These are phyloP conservation scores for Bilobella aurantiaca DNA, from an alignment of 1,140 invertebrate genomes.

Conservation along the genomic window DNA sequence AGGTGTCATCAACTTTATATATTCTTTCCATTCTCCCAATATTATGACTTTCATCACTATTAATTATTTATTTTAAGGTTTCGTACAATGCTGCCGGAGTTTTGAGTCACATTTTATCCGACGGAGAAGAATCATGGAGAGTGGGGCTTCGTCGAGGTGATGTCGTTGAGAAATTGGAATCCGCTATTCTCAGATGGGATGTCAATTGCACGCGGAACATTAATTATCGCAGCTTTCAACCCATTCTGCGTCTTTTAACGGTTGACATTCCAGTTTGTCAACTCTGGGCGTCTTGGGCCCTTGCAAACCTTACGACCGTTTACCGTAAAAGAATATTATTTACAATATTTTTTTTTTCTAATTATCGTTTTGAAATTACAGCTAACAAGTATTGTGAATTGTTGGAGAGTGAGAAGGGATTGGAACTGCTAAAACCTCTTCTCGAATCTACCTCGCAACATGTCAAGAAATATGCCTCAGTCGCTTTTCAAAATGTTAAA, in stretches of 20 bases:
- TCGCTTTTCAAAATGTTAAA: not conserved
- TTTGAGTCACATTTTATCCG: conserved; percentile 77
- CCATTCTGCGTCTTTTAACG: conserved; percentile 69
- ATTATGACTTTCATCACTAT: conserved; percentile 1
- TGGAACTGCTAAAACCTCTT: conserved; percentile 49
- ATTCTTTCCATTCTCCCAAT: too few relatives aligned
- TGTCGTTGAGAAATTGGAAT: conserved; percentile 63
- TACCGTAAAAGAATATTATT: conserved; percentile 5
- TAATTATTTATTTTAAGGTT: conserved; percentile 49
- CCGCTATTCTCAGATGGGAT: conserved; percentile 79
- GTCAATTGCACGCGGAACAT: conserved; percentile 79
- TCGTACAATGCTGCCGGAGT: conserved; percentile 96
- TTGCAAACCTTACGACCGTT: conserved; percentile 68
- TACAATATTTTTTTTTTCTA: conserved; percentile 10
- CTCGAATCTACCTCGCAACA: not conserved
- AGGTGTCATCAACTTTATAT: conserved; percentile 49
- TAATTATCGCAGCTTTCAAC: conserved; percentile 86
- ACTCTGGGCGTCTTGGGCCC: conserved; percentile 94
- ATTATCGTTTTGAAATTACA: conserved; percentile 40
- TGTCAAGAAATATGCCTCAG: not conserved
- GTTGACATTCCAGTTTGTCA: conserved; percentile 78
- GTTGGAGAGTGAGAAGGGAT: conserved; percentile 72
- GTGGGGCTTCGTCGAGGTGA: conserved; percentile 58
- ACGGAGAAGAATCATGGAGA: conserved; percentile 74
- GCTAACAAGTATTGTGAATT: conserved; percentile 82